phyloP scores from a whole-genome alignment of 2,113 vertebrate genomes.

The Seriola rivoliana region DNA sequence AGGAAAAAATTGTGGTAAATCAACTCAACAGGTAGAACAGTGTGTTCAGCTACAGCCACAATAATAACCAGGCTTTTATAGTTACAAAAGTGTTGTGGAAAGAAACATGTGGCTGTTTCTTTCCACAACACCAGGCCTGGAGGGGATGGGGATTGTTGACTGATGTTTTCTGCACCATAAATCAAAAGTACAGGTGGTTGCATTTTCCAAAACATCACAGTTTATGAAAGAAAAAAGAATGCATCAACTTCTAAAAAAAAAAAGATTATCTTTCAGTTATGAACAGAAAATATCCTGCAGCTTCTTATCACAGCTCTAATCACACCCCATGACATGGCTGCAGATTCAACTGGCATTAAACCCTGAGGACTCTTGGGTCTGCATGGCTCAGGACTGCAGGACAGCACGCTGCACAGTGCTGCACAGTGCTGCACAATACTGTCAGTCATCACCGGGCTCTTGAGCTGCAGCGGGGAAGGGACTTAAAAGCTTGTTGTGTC shows the following conservation, averaged over 20 bases:
- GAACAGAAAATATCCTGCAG: neutral
- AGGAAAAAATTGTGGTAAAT: slow-evolving; percentile 16
- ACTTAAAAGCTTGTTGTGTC: slow-evolving; percentile 55
- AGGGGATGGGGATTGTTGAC: neutral
- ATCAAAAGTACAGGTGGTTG: neutral
- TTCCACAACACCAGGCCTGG: neutral
- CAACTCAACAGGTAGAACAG: slow-evolving; percentile 29
- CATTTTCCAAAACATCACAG: slow-evolving; percentile 18
- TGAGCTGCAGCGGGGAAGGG: slow-evolving; percentile 25
- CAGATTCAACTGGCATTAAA: neutral
- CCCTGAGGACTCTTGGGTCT: neutral
- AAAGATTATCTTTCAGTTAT: neutral
- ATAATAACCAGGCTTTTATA: slow-evolving; percentile 13
- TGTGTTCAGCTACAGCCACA: neutral
- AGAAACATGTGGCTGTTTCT: slow-evolving; percentile 18
- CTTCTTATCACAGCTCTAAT: neutral
- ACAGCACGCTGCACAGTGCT: neutral
- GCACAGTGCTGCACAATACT: slow-evolving; percentile 7
- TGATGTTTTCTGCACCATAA: neutral
- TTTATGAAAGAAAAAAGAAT: neutral
- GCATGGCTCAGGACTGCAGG: slow-evolving; percentile 1
- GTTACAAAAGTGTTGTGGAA: slow-evolving; percentile 6
- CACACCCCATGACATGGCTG: slow-evolving; percentile 34
- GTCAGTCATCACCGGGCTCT: slow-evolving; percentile 36
- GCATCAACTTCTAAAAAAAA: neutral